Evolutionary conservation across 2,888 invertebrate species (phyloP).

Genomic region (Sussaba pulchella): DNA sequence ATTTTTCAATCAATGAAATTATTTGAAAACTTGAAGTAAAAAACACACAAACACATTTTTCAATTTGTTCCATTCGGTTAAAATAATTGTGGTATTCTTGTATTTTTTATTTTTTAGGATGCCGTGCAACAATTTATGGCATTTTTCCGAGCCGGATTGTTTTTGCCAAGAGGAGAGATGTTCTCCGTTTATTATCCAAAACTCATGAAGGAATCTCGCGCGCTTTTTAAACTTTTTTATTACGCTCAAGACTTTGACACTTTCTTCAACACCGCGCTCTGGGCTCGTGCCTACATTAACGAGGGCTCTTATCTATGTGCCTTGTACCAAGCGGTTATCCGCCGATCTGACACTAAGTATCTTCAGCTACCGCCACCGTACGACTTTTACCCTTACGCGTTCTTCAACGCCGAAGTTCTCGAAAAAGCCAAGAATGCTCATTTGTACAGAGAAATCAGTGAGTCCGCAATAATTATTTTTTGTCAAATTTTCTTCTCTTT

Average conservation of each 20-base stretch:
- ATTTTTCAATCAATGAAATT: no score
- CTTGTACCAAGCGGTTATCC: conserved; percentile 87
- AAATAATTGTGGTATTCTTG: not conserved
- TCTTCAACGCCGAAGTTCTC: conserved; percentile 87
- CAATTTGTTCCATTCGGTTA: not conserved
- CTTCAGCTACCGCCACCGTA: conserved; percentile 89
- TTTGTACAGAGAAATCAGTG: conserved; percentile 80
- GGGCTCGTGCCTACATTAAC: conserved; percentile 83
- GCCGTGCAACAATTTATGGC: conserved; percentile 81
- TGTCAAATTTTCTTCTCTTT: conserved; percentile 6
- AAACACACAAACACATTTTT: no score
- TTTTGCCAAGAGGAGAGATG: conserved; percentile 85
- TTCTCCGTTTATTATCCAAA: conserved; percentile 84
- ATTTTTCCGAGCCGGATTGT: conserved; percentile 80
- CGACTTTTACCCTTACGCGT: conserved; percentile 89
- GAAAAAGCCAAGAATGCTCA: conserved; percentile 83
- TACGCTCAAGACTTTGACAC: conserved; percentile 82
- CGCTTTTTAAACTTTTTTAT: conserved; percentile 81
- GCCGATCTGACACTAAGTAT: conserved; percentile 87
- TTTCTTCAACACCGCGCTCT: conserved; percentile 83
- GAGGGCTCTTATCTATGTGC: conserved; percentile 87
- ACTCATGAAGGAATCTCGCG: conserved; percentile 76
- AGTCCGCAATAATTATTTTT: conserved; percentile 39
- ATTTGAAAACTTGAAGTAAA: no score
- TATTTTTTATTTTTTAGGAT: conserved; percentile 68